Base-by-base conservation (phyloP, 2,797 vertebrate genomes). In the Enteromius unitaeniatus region DNA sequence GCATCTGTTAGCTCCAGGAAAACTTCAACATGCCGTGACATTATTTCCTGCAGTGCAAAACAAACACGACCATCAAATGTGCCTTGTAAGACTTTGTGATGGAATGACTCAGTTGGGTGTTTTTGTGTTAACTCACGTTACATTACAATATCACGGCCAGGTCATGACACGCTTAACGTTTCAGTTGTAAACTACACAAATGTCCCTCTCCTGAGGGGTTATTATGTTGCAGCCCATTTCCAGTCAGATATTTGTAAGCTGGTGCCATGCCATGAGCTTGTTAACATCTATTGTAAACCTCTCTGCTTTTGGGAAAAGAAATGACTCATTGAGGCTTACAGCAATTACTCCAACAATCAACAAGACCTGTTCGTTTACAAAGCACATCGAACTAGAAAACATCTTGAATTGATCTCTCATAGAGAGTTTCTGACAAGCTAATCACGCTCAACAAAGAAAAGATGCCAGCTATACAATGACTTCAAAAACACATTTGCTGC, bases 301-400 rank as follows among this genome's bases (percentile, higher is more conserved):
- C 40, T 53, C 45, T 13, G 40, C 77, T 88, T 88, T 84, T 60
- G 80, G 78, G 87, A 89, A 88, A 82, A 86, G 49, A 84, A 83
- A 75, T 88, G 86, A 89, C 79, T 89, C 87, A 87, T 70, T 64
- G 65, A 84, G 82, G 83, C 72, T 81, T 88, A 85, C 81, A 75
- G 83, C 37, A 79, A 85, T 85, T 84, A 74, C 76, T 77, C 76
- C 79, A 86, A 82, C 82, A 81, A 90, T 87, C 81, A 78, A 84
- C 70, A 74, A 82, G 79, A 79, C 73, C 65, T 76, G 69, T 79
- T 64, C 28, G 65, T 47, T 55, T 77, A 77, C 65, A 74, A 84
- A 69, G 78, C 77, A 81, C 69, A 45, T 65, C 23, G 70, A 14
- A 78, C 51, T 34, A 80, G 64, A 75, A 74, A 47, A 86, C 68